phyloP scores from a whole-genome alignment of 2,888 invertebrate genomes.

The Pterobdella sp. region DNA sequence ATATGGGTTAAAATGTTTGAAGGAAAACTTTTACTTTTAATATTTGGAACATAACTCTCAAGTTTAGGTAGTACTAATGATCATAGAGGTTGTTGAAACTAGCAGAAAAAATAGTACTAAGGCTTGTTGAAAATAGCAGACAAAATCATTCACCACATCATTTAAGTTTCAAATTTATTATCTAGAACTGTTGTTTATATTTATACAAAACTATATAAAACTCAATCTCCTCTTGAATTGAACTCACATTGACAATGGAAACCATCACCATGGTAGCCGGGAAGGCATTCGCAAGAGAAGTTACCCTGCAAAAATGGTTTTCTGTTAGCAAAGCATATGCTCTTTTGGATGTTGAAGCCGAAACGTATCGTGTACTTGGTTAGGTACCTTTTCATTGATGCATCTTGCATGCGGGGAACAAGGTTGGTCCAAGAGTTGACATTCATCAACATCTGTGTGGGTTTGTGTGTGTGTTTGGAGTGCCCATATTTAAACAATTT shows the following conservation, averaged over 20 bases:
- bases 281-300: slow-evolving; percentile 35
- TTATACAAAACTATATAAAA: not conserved
- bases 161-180: not conserved
- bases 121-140: not conserved
- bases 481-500: too few relatives aligned
- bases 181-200: not conserved
- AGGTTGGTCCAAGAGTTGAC: slow-evolving; percentile 20
- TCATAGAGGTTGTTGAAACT: too few relatives aligned
- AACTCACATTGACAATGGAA: slow-evolving; percentile 34
- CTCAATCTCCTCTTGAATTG: not conserved
- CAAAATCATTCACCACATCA: not conserved
- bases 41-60: too few relatives aligned
- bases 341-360: too few relatives aligned
- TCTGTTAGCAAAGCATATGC: too few relatives aligned
- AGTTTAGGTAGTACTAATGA: too few relatives aligned
- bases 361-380: too few relatives aligned
- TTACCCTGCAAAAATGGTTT: slow-evolving; percentile 25
- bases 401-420: slow-evolving; percentile 35
- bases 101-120: too few relatives aligned
- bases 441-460: slow-evolving; percentile 37
- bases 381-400: slow-evolving; percentile 28
- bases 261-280: slow-evolving; percentile 36
- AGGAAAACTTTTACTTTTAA: too few relatives aligned
- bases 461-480: too few relatives aligned
- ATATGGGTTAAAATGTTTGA: too few relatives aligned